phyloP scores from a whole-genome alignment of 2,888 invertebrate species.

The Melanophora roralis region DNA sequence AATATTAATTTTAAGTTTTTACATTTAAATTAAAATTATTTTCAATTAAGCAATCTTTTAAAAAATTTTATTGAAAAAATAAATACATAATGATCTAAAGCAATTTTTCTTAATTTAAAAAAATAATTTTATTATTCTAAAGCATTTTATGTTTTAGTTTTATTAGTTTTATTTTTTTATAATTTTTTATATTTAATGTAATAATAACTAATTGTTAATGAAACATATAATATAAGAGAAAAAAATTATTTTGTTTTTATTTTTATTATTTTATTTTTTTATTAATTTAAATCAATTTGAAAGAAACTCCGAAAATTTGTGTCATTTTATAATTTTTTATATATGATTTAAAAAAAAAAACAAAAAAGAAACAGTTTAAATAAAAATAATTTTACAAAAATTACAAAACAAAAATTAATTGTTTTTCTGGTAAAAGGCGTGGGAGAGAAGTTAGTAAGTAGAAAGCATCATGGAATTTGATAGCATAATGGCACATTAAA shows the following conservation, averaged over 20 bases:
- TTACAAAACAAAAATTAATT: slow-evolving; percentile 6
- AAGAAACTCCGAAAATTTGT: slow-evolving; percentile 59
- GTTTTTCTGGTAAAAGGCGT: background rate
- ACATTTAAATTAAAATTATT: no score
- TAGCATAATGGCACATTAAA: no score
- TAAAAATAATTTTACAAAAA: slow-evolving; percentile 61
- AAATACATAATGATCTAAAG: slow-evolving; percentile 23
- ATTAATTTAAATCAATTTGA: slow-evolving; percentile 53
- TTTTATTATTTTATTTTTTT: slow-evolving; percentile 40
- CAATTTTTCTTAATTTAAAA: slow-evolving; percentile 36
- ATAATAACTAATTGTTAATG: slow-evolving; percentile 45
- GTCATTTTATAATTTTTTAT: slow-evolving; percentile 60
- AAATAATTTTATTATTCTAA: slow-evolving; percentile 29
- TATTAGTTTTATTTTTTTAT: slow-evolving; percentile 19
- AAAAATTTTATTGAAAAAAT: background rate
- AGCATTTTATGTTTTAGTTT: slow-evolving; percentile 20
- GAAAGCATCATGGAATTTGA: no score
- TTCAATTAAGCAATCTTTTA: no score
- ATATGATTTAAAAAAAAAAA: slow-evolving; percentile 43
- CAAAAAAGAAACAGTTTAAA: slow-evolving; percentile 47
- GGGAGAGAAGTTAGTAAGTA: background rate
- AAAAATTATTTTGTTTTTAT: slow-evolving; percentile 45
- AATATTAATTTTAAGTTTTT: background rate
- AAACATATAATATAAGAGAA: slow-evolving; percentile 38
- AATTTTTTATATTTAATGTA: slow-evolving; percentile 16